These are phyloP conservation scores for Paramuricea clavata DNA, from an alignment of 92 coral and sea anemone genomes.

Conservation along the genomic window DNA sequence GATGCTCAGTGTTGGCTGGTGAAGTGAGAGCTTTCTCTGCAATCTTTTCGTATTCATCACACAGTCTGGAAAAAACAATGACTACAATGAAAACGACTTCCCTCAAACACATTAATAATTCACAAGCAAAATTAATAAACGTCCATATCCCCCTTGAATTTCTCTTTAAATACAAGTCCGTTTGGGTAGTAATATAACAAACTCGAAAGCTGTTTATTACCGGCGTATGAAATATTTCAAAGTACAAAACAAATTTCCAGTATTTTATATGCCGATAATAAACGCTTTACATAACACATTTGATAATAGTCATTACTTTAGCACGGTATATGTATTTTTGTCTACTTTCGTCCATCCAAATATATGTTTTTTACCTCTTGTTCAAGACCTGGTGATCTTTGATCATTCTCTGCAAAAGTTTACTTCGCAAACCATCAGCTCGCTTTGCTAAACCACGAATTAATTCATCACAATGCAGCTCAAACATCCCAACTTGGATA, in stretches of 20 bases:
- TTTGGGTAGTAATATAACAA: too few species aligned
- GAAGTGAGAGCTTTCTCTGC: constrained; percentile 98
- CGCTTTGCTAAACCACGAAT: constrained; percentile 94
- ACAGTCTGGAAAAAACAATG: constrained; percentile 65
- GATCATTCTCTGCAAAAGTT: constrained; percentile 95
- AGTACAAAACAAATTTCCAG: too few species aligned
- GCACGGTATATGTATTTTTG: too few species aligned
- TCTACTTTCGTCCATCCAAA: not conserved
- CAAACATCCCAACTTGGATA: constrained; percentile 97
- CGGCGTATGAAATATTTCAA: too few species aligned
- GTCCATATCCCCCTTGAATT: too few species aligned
- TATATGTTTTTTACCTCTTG: constrained; percentile 72
- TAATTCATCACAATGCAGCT: constrained; percentile 96
- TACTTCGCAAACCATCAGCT: constrained; percentile 88
- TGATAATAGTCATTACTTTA: not conserved
- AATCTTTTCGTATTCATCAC: constrained; percentile 97
- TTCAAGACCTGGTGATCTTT: constrained; percentile 93
- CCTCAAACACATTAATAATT: too few species aligned
- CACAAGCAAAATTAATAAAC: too few species aligned
- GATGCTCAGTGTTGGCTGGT: constrained; percentile 99
- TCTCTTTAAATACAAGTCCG: too few species aligned
- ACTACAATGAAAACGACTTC: not conserved
- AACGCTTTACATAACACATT: too few species aligned
- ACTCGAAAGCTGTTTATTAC: too few species aligned
- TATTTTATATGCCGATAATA: too few species aligned